phyloP scores from a whole-genome alignment of 2,113 vertebrate genomes.

The Caranx ignobilis region DNA sequence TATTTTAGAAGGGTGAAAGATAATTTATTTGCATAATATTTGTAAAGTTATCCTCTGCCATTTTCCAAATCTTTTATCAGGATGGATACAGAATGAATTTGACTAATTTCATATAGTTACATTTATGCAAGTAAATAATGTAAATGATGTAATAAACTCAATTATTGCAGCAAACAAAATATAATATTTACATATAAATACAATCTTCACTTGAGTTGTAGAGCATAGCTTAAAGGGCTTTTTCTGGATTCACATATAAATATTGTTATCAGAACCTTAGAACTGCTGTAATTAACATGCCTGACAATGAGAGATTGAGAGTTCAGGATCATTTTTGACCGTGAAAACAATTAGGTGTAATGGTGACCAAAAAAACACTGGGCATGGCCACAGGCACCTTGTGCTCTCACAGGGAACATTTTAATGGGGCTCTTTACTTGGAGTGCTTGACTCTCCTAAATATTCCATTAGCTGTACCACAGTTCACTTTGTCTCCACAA shows the following conservation, averaged over 20 bases:
- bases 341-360: background rate
- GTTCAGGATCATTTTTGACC: background rate
- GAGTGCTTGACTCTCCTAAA: background rate
- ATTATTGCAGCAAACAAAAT: conserved; percentile 16
- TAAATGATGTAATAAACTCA: conserved; percentile 26
- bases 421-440: background rate
- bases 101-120: conserved; percentile 8
- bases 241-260: background rate
- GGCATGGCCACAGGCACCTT: background rate
- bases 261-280: background rate
- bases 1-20: conserved; percentile 41
- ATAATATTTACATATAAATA: conserved; percentile 12
- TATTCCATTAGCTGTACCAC: background rate
- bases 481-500: background rate
- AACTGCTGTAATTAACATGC: background rate
- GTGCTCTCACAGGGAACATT: background rate
- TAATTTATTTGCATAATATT: conserved; percentile 50
- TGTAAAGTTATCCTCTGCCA: background rate
- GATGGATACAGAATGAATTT: conserved; percentile 6
- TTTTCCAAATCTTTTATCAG: conserved; percentile 8
- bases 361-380: background rate
- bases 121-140: conserved; percentile 19
- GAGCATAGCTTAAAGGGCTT: background rate
- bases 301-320: background rate
- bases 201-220: conserved; percentile 2